Conservation (phyloP, 1,140 invertebrate species). For the Sogatella furcifera region DNA sequence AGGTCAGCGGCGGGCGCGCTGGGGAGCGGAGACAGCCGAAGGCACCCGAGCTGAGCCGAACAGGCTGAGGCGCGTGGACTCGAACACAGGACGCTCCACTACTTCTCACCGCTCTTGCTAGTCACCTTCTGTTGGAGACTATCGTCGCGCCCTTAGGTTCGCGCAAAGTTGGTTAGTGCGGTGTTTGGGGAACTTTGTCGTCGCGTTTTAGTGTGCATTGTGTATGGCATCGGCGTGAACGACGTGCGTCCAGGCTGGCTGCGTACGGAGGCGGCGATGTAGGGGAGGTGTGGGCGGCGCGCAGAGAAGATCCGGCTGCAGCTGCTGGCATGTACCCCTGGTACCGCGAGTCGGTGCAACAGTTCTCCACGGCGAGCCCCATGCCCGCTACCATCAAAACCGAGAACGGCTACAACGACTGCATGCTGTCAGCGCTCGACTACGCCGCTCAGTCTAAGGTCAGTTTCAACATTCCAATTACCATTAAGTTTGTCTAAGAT, state of each 20-base stretch:
- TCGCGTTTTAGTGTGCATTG: not conserved
- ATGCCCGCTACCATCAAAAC: slow-evolving; percentile 50
- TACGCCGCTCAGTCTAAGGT: slow-evolving; percentile 58
- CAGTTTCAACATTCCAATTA: slow-evolving; percentile 24
- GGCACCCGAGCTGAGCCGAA: not conserved
- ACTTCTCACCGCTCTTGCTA: no score
- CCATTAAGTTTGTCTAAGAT: no score
- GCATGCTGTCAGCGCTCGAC: slow-evolving; percentile 53
- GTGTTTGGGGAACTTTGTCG: no score
- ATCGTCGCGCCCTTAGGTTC: no score
- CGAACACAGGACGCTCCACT: not conserved
- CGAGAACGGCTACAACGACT: slow-evolving; percentile 58
- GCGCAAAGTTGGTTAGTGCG: no score
- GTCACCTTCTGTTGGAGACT: no score
- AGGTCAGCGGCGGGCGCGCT: no score
- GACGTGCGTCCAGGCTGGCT: not conserved
- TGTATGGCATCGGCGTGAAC: not conserved
- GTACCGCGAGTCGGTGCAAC: slow-evolving; percentile 52
- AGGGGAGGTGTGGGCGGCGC: not conserved
- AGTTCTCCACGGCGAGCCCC: slow-evolving; percentile 31
- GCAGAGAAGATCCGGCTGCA: not conserved
- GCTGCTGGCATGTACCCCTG: slow-evolving; percentile 48
- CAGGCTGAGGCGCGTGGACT: not conserved
- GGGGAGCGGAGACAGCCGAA: not conserved
- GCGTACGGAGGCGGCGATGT: not conserved